A percentile compares a stretch with the other conserved stretches of the same genome.
Conservation (phyloP, 2,888 invertebrate species). For the Bruchidius siliquastri region DNA sequence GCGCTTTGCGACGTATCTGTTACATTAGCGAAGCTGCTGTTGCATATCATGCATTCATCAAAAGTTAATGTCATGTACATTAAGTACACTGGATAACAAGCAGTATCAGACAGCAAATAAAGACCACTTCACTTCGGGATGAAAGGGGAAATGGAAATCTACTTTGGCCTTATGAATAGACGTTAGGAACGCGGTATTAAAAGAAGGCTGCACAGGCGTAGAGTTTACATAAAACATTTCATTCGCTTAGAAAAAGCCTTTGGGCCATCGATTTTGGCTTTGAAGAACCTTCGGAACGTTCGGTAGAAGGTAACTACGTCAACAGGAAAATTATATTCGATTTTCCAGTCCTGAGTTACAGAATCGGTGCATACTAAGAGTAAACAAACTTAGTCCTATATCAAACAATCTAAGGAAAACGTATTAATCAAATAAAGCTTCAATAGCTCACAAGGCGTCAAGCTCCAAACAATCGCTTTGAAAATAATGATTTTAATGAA, state of each 20-base stretch:
- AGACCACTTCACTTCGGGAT: background rate
- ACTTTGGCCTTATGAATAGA: background rate
- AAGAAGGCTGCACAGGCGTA: background rate
- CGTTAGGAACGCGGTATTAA: background rate
- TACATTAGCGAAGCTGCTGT: too few relatives aligned
- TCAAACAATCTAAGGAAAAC: too few relatives aligned
- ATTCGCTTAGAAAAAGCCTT: background rate
- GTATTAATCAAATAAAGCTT: too few relatives aligned
- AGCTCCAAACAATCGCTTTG: too few relatives aligned
- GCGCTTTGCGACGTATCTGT: too few relatives aligned
- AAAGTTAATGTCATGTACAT: background rate
- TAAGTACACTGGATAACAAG: background rate
- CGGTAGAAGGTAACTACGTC: background rate
- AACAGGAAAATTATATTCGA: background rate
- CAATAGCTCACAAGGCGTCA: too few relatives aligned
- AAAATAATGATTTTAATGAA: too few relatives aligned
- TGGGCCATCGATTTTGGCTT: background rate
- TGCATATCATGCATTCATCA: background rate
- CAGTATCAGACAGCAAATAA: background rate
- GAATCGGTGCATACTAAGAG: too few relatives aligned
- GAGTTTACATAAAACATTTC: background rate
- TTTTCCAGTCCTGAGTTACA: background rate
- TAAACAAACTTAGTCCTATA: too few relatives aligned
- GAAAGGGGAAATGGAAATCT: background rate
- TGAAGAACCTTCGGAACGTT: background rate